Base-by-base conservation (phyloP, 2,888 invertebrate genomes). In the Eumacrocentrus americanus region DNA sequence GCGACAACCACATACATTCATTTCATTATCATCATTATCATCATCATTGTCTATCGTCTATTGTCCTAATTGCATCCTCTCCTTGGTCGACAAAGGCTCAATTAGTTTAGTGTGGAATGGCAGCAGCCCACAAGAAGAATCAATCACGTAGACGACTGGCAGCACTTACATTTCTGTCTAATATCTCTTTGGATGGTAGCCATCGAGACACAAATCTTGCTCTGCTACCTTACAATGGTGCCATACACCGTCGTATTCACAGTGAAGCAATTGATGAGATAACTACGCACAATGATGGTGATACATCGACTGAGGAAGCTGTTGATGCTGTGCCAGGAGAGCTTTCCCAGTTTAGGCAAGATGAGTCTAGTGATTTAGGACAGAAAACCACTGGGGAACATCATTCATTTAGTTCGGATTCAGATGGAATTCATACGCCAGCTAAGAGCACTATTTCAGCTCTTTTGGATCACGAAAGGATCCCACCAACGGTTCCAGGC, bases 141-240 rank as follows among this genome's bases (percentile, higher is more conserved):
- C 88, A 89, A 82, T 91, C 91, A 75, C 88, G 92, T 78, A 87
- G 94, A 82, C 88, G 94, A 81, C 87, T 95, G 73, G 94, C 95
- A 78, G 97, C 97, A 71, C 88, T 95, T 76, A 92, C 94, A 77
- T 98, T 97, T 85, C 86, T 98, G 72, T 91, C 95, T 56, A 97
- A 96, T 83, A 97, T 98, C 79, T 95, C 96, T 65, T 85, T 97
- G 66, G 95, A 96, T 84, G 96, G 96, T 68, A 91, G 90, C 71
- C 90, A 91, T 81, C 88, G 87, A 78, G 90, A 91, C 79, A 88
- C 89, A 62, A 87, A 85, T 81, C 80, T 88, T 75, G 84, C 82
- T 22, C 70, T 82, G 29, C 67, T 83, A 55, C 79, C 83, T 48
- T 76, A 81, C 61, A 82, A 81, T 70, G 83, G 81, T 62, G 79